Evolutionary conservation across 2,888 invertebrate genomes (phyloP).

Genomic region (Apodemia hepburni): DNA sequence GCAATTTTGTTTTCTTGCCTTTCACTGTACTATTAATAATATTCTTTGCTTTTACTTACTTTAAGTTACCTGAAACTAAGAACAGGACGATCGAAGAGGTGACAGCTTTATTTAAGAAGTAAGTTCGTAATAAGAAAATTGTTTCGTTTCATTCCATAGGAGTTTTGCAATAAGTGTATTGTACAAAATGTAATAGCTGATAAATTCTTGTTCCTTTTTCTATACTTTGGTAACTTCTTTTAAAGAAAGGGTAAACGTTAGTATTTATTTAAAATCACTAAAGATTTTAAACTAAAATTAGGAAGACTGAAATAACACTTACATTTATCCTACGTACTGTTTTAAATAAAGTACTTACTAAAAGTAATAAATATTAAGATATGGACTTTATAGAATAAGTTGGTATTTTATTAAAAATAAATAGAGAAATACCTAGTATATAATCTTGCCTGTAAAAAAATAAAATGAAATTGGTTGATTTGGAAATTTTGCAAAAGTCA

Average conservation of each 20-base stretch:
- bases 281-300: slow-evolving; percentile 45
- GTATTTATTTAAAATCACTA: slow-evolving; percentile 31
- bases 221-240: slow-evolving; percentile 25
- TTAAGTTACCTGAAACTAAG: slow-evolving; percentile 74
- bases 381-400: slow-evolving; percentile 17
- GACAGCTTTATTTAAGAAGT: slow-evolving; percentile 70
- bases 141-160: slow-evolving; percentile 45
- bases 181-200: slow-evolving; percentile 44
- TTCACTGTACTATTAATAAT: slow-evolving; percentile 64
- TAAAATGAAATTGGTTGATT: neutral
- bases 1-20: slow-evolving; percentile 68
- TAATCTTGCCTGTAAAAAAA: slow-evolving; percentile 4
- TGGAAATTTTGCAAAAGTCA: neutral
- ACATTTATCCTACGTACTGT: slow-evolving; percentile 48
- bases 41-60: slow-evolving; percentile 69
- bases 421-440: slow-evolving; percentile 1
- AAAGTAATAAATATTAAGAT: slow-evolving; percentile 33
- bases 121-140: slow-evolving; percentile 36
- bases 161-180: slow-evolving; percentile 52
- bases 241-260: slow-evolving; percentile 18
- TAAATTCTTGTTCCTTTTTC: slow-evolving; percentile 37
- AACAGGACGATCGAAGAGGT: slow-evolving; percentile 74
- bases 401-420: slow-evolving; percentile 11
- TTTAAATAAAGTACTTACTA: slow-evolving; percentile 58
- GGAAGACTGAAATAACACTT: slow-evolving; percentile 61